Conservation (phyloP, 2,888 invertebrate species). For the Panorpa germanica region DNA sequence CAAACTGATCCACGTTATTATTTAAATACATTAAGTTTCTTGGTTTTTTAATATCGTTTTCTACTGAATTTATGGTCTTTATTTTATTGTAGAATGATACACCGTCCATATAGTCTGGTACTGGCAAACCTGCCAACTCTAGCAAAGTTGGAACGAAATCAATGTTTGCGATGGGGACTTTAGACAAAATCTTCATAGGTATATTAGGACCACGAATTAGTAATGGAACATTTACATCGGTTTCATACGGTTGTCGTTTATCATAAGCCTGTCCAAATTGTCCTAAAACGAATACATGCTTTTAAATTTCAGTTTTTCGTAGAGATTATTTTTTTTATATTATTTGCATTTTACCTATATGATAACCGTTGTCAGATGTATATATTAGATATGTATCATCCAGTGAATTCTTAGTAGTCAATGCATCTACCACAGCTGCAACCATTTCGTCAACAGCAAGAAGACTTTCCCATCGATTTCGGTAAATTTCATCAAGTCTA, state of each 20-base stretch:
- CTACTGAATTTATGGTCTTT: constrained; percentile 4
- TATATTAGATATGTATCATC: constrained; percentile 66
- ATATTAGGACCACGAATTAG: constrained; percentile 60
- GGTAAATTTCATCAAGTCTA: constrained; percentile 48
- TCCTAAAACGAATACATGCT: constrained; percentile 38
- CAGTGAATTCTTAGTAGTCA: constrained; percentile 32
- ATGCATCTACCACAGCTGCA: constrained; percentile 32
- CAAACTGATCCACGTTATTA: constrained; percentile 12
- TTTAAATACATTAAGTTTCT: no score
- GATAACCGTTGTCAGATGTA: constrained; percentile 84
- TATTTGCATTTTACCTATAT: constrained; percentile 57
- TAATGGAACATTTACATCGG: constrained; percentile 71
- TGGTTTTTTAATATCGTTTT: constrained; percentile 2
- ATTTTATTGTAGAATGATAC: constrained; percentile 26
- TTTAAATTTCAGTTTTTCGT: no score
- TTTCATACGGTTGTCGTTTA: constrained; percentile 80
- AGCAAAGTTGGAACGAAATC: constrained; percentile 74
- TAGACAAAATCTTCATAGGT: constrained; percentile 24
- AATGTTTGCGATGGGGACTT: constrained; percentile 47
- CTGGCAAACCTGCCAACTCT: constrained; percentile 39
- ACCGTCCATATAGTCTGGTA: constrained; percentile 41
- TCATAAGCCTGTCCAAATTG: constrained; percentile 79
- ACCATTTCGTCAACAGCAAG: constrained; percentile 79
- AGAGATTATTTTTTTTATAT: no score
- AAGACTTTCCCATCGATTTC: constrained; percentile 58